Conservation (phyloP, 2,113 vertebrate species). For the Chaetura pelagica region DNA sequence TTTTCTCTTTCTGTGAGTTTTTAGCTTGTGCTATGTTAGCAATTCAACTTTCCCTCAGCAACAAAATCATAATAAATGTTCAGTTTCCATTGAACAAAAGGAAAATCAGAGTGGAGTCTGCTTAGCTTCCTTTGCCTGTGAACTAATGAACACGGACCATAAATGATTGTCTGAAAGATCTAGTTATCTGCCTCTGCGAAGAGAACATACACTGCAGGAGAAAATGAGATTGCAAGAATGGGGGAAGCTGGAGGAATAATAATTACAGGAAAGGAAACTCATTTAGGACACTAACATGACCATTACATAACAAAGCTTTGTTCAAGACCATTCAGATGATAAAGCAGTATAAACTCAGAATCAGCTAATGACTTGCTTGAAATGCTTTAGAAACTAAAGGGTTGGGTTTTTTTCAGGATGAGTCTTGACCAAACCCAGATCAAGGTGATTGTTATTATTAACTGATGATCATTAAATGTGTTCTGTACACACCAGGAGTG, state of each 20-base stretch:
- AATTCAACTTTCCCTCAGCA: conserved; percentile 12
- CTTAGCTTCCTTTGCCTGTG: conserved; percentile 34
- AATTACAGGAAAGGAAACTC: conserved; percentile 56
- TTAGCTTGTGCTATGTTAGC: neutral
- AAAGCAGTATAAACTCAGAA: neutral
- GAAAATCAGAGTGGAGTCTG: conserved; percentile 37
- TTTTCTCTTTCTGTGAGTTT: neutral
- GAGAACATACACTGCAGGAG: neutral
- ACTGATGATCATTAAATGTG: neutral
- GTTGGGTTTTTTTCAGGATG: neutral
- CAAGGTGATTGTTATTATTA: neutral
- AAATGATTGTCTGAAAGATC: conserved; percentile 40
- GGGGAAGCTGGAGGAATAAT: conserved; percentile 10
- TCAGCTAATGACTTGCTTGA: conserved; percentile 2
- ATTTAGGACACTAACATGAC: conserved; percentile 1
- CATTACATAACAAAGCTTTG: neutral
- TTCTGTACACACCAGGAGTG: neutral
- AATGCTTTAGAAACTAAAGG: neutral
- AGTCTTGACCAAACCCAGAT: neutral
- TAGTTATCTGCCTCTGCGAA: conserved; percentile 18
- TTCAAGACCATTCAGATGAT: neutral
- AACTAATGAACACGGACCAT: conserved; percentile 32
- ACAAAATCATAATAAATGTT: conserved; percentile 8
- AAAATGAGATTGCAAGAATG: conserved; percentile 58
- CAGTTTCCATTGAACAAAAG: conserved; percentile 20